Conservation (phyloP, 2,888 invertebrate genomes). For the Theristus sp. region DNA sequence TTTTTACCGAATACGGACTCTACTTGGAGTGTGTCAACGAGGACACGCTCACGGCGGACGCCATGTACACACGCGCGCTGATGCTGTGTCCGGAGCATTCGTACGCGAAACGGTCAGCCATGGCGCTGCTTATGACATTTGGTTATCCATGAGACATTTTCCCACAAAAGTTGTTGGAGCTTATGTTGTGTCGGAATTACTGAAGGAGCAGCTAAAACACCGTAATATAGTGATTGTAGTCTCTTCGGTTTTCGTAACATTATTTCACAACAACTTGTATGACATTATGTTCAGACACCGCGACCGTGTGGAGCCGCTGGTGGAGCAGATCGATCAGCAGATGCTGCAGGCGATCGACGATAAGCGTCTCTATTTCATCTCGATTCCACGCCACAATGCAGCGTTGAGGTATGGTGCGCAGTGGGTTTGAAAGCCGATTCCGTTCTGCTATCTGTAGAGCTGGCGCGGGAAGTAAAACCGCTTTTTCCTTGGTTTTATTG, state of each 20-base stretch:
- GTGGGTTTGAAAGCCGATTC: too few species aligned
- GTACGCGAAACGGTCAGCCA: conserved; percentile 21
- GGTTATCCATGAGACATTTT: too few species aligned
- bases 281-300: conserved; percentile 40
- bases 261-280: too few species aligned
- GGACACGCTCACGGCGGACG: conserved; percentile 71
- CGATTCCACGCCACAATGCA: conserved; percentile 28
- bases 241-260: too few species aligned
- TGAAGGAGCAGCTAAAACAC: too few species aligned
- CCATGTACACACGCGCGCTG: conserved; percentile 61
- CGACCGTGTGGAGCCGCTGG: conserved; percentile 64
- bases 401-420: too few species aligned
- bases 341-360: conserved; percentile 59
- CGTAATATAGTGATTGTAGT: too few species aligned
- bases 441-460: too few species aligned
- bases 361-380: conserved; percentile 61
- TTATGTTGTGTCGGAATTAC: too few species aligned
- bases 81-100: conserved; percentile 58
- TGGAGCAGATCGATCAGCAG: conserved; percentile 61
- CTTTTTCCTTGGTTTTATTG: too few species aligned
- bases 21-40: conserved; percentile 42
- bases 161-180: too few species aligned
- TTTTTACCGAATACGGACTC: conserved; percentile 76
- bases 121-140: neutral
- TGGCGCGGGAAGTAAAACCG: too few species aligned